Evolutionary conservation across 2,113 vertebrate species (phyloP).

Genomic region (Pithys albifrons): DNA sequence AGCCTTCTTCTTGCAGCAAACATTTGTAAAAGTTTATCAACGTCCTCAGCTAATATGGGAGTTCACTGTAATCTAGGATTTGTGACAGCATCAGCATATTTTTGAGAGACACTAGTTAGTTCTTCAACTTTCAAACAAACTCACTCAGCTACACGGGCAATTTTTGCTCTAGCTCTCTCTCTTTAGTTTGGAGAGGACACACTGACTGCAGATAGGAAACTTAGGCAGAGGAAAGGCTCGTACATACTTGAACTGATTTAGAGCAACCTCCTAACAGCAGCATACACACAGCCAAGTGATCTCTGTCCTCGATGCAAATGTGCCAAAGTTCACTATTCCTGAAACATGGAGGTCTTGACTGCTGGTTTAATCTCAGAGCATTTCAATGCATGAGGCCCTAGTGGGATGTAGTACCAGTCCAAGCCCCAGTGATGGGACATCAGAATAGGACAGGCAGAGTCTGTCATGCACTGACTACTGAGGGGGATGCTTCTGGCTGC

Average conservation of each 20-base stretch:
- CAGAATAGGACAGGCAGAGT: background rate
- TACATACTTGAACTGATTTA: background rate
- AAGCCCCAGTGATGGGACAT: background rate
- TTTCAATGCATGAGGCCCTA: background rate
- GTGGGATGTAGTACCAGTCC: background rate
- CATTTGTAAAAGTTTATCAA: background rate
- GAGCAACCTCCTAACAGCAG: background rate
- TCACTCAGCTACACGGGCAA: background rate
- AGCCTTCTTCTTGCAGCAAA: background rate
- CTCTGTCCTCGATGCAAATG: background rate
- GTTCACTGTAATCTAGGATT: background rate
- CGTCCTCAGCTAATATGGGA: background rate
- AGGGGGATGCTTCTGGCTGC: background rate
- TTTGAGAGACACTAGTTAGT: background rate
- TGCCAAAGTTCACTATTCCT: background rate
- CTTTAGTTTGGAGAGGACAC: background rate
- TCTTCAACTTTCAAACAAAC: background rate
- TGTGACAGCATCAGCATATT: background rate
- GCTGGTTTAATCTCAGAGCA: background rate
- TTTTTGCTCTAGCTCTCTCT: background rate
- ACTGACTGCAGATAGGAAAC: background rate
- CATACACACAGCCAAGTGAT: background rate
- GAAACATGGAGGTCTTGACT: background rate
- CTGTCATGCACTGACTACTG: background rate
- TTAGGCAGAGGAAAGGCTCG: background rate